A percentile compares a stretch with the other conserved stretches of the same genome.
These are phyloP conservation scores for Peromyscus eremicus DNA, from an alignment of 2,797 vertebrate species.

Conservation along the genomic window DNA sequence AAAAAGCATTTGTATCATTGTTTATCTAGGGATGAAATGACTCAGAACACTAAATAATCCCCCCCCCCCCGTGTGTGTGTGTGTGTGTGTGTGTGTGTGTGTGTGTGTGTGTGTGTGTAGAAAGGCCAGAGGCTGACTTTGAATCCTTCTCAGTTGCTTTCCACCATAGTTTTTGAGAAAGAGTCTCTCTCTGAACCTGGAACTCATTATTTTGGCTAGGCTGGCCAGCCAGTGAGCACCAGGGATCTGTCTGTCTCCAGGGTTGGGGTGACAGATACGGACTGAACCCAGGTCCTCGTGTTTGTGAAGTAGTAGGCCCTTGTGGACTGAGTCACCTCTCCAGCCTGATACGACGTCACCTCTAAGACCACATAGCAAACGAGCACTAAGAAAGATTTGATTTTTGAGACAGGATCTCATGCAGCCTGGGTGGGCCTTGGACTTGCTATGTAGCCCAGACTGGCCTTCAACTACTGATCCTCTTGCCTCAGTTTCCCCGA, in stretches of 20 bases:
- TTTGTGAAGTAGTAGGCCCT: neutral
- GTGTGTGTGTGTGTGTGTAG: neutral
- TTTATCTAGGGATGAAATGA: slow-evolving; percentile 51
- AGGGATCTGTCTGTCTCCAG: neutral
- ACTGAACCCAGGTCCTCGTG: neutral
- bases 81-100: neutral
- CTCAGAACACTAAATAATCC: neutral
- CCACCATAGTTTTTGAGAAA: neutral
- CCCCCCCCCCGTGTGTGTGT: neutral
- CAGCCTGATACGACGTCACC: neutral
- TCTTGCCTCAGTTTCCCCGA: neutral
- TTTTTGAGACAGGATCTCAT: neutral
- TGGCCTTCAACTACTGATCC: neutral
- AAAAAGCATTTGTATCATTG: neutral
- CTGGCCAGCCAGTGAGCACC: neutral
- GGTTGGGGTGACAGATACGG: neutral
- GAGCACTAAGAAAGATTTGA: neutral
- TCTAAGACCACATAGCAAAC: neutral
- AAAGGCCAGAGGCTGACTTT: neutral
- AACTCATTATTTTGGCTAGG: neutral
- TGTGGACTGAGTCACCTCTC: neutral
- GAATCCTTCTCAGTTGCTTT: neutral
- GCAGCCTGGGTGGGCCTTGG: neutral
- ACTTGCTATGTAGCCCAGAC: neutral
- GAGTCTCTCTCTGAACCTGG: neutral